Evolutionary conservation across 2,797 vertebrate genomes (phyloP).

Genomic region (Kryptopterus vitreolus): DNA sequence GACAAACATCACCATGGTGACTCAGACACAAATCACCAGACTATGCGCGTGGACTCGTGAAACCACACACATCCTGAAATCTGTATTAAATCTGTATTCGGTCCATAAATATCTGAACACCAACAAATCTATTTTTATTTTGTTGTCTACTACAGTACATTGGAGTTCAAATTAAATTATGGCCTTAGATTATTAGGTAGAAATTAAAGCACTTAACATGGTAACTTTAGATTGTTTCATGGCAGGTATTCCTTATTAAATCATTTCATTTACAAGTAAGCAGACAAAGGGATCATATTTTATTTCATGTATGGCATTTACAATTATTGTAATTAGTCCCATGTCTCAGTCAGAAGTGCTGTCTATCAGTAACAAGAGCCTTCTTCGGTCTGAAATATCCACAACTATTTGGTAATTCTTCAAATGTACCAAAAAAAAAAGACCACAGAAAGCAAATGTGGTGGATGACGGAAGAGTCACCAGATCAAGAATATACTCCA

Average conservation of each 20-base stretch:
- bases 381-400: neutral
- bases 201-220: neutral
- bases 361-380: neutral
- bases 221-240: no score
- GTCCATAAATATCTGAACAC: neutral
- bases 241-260: neutral
- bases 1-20: conserved; percentile 45
- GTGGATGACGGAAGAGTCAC: neutral
- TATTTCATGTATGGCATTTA: neutral
- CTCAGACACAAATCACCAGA: conserved; percentile 31
- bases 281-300: neutral
- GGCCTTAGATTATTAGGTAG: no score
- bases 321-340: no score
- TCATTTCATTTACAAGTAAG: neutral
- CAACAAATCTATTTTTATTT: neutral
- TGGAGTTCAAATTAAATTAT: neutral
- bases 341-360: neutral
- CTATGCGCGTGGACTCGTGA: conserved; percentile 12
- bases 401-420: neutral
- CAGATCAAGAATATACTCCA: conserved; percentile 35
- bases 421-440: neutral
- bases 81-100: neutral
- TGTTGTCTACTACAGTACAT: no score
- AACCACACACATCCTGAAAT: conserved; percentile 6
- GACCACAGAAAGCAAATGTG: neutral